A percentile compares a stretch with the other conserved stretches of the same genome.
Evolutionary conservation across 2,888 invertebrate species (phyloP).

Genomic region (Blomia tropicalis): DNA sequence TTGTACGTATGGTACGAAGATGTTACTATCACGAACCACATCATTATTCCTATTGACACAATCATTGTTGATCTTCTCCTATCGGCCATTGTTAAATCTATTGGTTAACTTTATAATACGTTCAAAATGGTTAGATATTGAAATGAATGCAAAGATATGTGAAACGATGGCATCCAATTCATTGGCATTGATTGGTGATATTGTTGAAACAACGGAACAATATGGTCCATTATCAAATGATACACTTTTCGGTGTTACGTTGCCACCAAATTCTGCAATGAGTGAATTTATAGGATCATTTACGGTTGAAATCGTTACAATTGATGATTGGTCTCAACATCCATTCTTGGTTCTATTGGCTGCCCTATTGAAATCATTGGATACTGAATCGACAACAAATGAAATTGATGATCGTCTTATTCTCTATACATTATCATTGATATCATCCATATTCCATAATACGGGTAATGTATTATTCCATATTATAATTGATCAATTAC

Average conservation of each 20-base stretch:
- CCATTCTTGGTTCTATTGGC: no score
- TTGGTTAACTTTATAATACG: constrained; percentile 77
- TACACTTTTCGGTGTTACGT: no score
- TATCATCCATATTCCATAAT: not conserved
- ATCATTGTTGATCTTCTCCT: constrained; percentile 77
- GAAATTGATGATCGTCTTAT: constrained; percentile 1
- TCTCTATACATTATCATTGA: not conserved
- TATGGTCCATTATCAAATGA: not conserved
- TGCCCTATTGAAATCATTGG: no score
- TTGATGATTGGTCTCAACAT: no score
- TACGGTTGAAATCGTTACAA: no score
- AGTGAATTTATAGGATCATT: no score
- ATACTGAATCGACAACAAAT: no score
- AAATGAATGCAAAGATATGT: constrained; percentile 28
- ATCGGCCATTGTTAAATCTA: constrained; percentile 72
- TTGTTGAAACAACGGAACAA: not conserved
- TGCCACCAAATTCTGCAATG: no score
- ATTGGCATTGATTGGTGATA: not conserved
- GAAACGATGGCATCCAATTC: constrained; percentile 29
- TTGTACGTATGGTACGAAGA: no score
- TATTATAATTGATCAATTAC: no score
- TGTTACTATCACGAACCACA: constrained; percentile 78
- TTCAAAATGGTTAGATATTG: constrained; percentile 45
- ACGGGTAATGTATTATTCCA: no score
- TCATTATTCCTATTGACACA: constrained; percentile 54